A percentile compares a stretch with the other conserved stretches of the same genome.
phyloP scores from a whole-genome alignment of 2,113 vertebrate genomes.

The Vireo altiloquus region DNA sequence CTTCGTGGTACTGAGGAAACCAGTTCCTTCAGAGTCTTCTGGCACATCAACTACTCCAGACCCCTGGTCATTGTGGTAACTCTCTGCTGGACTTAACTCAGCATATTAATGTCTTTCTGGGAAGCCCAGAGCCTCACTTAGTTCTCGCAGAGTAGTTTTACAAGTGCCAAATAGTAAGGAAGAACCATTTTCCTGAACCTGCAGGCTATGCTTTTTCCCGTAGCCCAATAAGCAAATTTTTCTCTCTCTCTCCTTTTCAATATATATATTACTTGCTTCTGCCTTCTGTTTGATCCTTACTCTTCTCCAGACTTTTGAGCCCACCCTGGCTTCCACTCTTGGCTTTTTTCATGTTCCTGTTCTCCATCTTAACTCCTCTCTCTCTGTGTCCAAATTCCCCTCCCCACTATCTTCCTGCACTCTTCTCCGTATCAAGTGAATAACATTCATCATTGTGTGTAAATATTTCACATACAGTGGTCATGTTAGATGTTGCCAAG shows the following conservation, averaged over 20 bases:
- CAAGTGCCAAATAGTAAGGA: neutral
- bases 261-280: neutral
- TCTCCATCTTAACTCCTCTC: neutral
- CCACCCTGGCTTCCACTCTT: neutral
- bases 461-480: neutral
- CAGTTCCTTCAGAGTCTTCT: neutral
- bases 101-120: neutral
- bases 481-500: neutral
- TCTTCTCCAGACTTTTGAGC: neutral
- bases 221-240: neutral
- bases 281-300: neutral
- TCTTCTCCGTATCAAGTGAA: neutral
- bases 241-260: neutral
- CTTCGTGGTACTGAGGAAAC: neutral
- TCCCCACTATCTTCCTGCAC: neutral
- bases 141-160: neutral
- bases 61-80: neutral
- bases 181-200: neutral
- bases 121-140: neutral
- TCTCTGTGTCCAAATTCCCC: neutral
- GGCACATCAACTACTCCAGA: neutral
- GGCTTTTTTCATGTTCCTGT: neutral
- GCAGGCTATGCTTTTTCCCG: accelerated
- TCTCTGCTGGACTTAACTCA: neutral
- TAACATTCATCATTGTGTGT: neutral